Percentiles rank a stretch among this genome's conserved stretches.
Evolutionary conservation across 2,888 invertebrate species (phyloP).

Genomic region (Azorinus chamasolen): DNA sequence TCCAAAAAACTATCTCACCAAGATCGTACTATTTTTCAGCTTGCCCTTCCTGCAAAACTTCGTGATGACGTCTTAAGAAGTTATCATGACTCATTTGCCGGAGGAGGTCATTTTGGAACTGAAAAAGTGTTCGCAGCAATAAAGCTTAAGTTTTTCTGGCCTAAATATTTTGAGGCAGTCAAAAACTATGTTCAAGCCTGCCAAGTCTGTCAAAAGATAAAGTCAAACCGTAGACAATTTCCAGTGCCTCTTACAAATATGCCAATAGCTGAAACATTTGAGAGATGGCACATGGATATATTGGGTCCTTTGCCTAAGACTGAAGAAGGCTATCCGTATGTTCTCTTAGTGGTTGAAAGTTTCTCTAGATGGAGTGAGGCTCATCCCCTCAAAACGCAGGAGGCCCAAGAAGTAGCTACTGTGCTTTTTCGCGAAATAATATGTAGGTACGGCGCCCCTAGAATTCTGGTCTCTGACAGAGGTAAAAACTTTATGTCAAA

Average conservation of each 20-base stretch:
- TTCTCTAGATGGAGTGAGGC: too few relatives aligned
- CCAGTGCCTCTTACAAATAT: constrained; percentile 31
- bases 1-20: constrained; percentile 9
- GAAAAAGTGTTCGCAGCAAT: constrained; percentile 25
- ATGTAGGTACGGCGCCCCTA: too few relatives aligned
- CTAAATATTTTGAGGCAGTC: constrained; percentile 20
- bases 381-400: too few relatives aligned
- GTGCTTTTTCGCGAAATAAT: too few relatives aligned
- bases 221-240: background rate
- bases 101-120: constrained; percentile 25
- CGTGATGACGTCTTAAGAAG: constrained; percentile 19
- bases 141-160: constrained; percentile 40
- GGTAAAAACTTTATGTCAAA: too few relatives aligned
- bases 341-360: too few relatives aligned
- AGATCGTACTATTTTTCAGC: constrained; percentile 12
- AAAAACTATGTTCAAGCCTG: constrained; percentile 29
- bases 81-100: constrained; percentile 38
- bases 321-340: constrained; percentile 27
- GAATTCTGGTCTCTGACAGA: too few relatives aligned
- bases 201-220: constrained; percentile 31
- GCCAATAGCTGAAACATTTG: constrained; percentile 35
- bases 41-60: constrained; percentile 12
- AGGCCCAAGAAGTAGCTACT: too few relatives aligned
- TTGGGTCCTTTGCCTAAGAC: constrained; percentile 36
- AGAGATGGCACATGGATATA: constrained; percentile 46